A percentile compares a stretch with the other conserved stretches of the same genome.
phyloP scores from a whole-genome alignment of 1,140 invertebrate genomes.

The Harlomillsia oculata region DNA sequence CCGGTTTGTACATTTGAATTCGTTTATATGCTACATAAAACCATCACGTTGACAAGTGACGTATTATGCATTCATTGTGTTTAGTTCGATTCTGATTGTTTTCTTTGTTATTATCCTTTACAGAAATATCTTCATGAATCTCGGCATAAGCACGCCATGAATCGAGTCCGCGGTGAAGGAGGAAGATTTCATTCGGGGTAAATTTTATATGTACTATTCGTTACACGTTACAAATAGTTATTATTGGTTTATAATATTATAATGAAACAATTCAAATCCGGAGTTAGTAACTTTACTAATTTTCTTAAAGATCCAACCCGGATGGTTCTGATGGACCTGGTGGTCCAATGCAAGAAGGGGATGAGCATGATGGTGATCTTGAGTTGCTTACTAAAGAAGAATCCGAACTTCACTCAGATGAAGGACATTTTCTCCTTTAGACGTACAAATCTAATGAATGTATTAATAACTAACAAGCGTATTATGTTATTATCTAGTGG shows the following conservation, averaged over 20 bases:
- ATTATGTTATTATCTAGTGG: too few relatives aligned
- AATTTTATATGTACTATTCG: neutral
- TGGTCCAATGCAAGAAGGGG: neutral
- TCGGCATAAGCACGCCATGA: conserved; percentile 94
- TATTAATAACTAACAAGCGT: too few relatives aligned
- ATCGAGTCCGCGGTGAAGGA: conserved; percentile 88
- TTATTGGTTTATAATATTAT: neutral
- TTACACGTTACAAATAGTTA: neutral
- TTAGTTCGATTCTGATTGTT: neutral
- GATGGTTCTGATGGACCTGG: neutral
- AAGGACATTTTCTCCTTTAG: too few relatives aligned
- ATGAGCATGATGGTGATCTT: neutral
- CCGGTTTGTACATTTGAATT: too few relatives aligned
- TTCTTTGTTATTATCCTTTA: conserved; percentile 1
- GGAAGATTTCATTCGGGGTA: conserved; percentile 80
- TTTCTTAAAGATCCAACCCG: too few relatives aligned
- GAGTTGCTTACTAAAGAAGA: neutral
- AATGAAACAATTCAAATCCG: neutral
- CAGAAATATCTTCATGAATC: conserved; percentile 99
- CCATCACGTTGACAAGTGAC: neutral
- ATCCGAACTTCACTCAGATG: too few relatives aligned
- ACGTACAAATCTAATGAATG: too few relatives aligned
- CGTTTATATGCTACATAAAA: neutral
- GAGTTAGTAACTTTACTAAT: too few relatives aligned
- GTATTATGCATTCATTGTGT: neutral